Evolutionary conservation across 2,888 invertebrate genomes (phyloP), one percentile per base, ranked within the genome.

Genomic region (Drosophila meridiana): DNA sequence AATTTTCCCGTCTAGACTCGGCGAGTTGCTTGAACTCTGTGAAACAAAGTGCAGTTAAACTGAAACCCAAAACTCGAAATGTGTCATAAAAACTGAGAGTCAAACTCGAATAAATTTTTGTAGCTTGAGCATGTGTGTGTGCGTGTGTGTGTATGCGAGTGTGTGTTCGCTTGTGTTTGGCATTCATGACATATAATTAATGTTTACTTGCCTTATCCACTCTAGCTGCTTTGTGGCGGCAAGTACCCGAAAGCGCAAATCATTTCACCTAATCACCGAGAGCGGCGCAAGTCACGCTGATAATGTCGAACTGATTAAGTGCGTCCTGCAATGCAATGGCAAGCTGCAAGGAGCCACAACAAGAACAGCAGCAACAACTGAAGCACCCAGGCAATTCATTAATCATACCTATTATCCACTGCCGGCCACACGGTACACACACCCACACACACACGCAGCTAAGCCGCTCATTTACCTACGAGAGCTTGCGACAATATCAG

Each of bases 281-380:
- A 63, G 68, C 59, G 50, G 53, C 65, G 83, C 83, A 86, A 84
- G 90, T 84, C 83, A 84, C 73, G 71, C 77, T 90, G 90, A 88
- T 90, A 86, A 83, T 80, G 90, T 90, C 73, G 83, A 88, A 76
- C 87, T 83, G 83, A 90, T 84, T 89, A 84, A 84, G 89, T 90
- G 87, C 88, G 80, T 85, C 80, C 83, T 43, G 40, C 52, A 65
- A 67, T 76, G 80, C 80, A 69, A 28, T 52, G 45, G 14, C 11
- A 20, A 20, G 20, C 20, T 20, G 20, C 20, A 20, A 40, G 14
- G 5, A 40, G 5, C 14, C 6, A 6, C 14, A 40, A 3, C 40
- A 40, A 6, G 14, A 32, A 20, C 28, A 6, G 26, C 14, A 7
- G 38, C 62, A 26, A 9, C 56, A 53, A 8, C 30, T 11, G 48